Conservation (phyloP, 1,140 invertebrate genomes). For the Aphis gossypii region DNA sequence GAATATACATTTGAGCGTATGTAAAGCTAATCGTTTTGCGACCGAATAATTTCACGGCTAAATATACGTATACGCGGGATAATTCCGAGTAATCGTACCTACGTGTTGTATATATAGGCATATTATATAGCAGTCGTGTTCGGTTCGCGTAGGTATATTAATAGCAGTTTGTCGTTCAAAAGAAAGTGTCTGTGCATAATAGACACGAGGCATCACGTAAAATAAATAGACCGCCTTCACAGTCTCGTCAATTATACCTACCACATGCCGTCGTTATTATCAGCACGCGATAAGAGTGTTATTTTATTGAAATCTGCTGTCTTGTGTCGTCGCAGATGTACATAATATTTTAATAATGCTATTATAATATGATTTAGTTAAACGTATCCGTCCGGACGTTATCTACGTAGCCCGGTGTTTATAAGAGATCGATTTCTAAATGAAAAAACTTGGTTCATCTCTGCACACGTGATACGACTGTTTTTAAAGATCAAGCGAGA, state of each 20-base stretch:
- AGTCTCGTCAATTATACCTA: not conserved
- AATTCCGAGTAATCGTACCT: not conserved
- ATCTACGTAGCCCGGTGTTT: no score
- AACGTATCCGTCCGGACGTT: not conserved
- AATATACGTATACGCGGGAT: not conserved
- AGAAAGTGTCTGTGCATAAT: constrained; percentile 10
- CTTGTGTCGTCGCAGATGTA: not conserved
- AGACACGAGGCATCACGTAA: not conserved
- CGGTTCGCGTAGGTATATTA: not conserved
- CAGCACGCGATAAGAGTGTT: not conserved
- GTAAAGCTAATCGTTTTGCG: not conserved
- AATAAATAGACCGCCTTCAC: not conserved
- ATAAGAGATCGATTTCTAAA: no score
- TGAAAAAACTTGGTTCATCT: no score
- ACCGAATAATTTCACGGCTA: not conserved
- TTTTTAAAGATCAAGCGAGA: no score
- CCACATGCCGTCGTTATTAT: not conserved
- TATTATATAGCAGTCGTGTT: not conserved
- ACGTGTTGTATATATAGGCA: not conserved
- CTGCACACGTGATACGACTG: no score
- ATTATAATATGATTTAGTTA: not conserved
- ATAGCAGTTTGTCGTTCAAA: not conserved
- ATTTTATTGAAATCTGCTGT: not conserved
- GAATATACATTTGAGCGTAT: not conserved
- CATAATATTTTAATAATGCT: not conserved